A percentile compares a stretch with the other conserved stretches of the same genome.
Evolutionary conservation across 2,888 invertebrate species (phyloP).

Genomic region (Augiades crinisus): DNA sequence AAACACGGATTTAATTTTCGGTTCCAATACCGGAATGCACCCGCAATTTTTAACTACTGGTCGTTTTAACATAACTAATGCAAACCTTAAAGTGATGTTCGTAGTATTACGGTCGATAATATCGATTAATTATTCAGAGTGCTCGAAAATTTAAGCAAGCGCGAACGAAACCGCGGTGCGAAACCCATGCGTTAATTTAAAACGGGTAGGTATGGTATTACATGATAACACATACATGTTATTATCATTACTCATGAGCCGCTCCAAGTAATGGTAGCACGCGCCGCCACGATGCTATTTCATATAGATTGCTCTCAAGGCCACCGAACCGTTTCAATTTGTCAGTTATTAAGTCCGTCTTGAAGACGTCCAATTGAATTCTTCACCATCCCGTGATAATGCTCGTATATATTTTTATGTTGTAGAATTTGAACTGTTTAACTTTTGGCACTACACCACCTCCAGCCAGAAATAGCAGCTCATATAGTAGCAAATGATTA

Average conservation of each 20-base stretch:
- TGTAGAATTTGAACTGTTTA: too few species aligned
- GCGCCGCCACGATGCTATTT: conserved; percentile 35
- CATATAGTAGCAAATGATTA: too few species aligned
- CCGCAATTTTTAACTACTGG: too few species aligned
- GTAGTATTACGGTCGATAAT: not conserved
- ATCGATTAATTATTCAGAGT: too few species aligned
- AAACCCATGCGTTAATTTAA: not conserved
- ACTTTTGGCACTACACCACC: too few species aligned
- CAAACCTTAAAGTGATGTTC: too few species aligned
- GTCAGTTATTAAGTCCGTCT: conserved; percentile 31
- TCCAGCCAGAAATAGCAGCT: too few species aligned
- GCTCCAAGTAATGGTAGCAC: conserved; percentile 35
- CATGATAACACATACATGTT: conserved; percentile 7
- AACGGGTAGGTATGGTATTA: not conserved
- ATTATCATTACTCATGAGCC: conserved; percentile 28
- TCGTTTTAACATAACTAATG: too few species aligned
- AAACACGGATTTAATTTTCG: too few species aligned
- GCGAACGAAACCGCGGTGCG: too few species aligned
- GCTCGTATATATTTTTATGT: not conserved
- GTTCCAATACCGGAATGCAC: too few species aligned
- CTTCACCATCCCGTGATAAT: conserved; percentile 9
- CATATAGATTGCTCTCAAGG: conserved; percentile 54
- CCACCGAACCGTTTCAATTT: conserved; percentile 47
- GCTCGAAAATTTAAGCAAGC: too few species aligned
- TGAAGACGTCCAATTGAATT: conserved; percentile 21